Evolutionary conservation across 1,140 invertebrate species (phyloP).

Genomic region (Sipha flava): DNA sequence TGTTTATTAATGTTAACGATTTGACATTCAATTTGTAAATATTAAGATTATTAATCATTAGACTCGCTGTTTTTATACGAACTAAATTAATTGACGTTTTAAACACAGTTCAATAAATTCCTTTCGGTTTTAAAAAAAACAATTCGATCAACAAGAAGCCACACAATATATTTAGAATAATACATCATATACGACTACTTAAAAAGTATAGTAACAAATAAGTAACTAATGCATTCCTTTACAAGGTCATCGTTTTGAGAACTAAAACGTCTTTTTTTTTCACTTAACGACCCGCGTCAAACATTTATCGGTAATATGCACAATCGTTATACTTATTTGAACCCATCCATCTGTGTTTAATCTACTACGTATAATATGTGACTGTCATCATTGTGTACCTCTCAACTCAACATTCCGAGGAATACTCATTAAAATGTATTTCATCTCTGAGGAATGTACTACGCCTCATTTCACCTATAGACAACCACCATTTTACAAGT

Average conservation of each 20-base stretch:
- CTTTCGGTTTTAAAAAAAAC: not conserved
- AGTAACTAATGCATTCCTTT: not conserved
- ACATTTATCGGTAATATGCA: not conserved
- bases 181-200: too few species aligned
- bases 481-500: not conserved
- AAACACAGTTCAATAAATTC: not conserved
- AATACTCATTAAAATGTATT: slow-evolving; percentile 4
- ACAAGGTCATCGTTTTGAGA: not conserved
- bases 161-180: too few species aligned
- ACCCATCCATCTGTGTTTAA: not conserved
- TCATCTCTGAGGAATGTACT: not conserved
- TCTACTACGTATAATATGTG: not conserved
- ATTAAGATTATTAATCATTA: too few species aligned
- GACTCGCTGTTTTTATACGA: not conserved
- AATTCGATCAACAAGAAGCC: not conserved
- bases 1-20: too few species aligned
- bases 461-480: not conserved
- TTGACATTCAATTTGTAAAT: too few species aligned
- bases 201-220: not conserved
- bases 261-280: not conserved
- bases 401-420: not conserved
- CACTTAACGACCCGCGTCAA: not conserved
- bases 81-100: not conserved
- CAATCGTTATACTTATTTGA: not conserved
- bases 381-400: not conserved